phyloP scores from a whole-genome alignment of 2,888 invertebrate species.

The Lapara coniferarum region DNA sequence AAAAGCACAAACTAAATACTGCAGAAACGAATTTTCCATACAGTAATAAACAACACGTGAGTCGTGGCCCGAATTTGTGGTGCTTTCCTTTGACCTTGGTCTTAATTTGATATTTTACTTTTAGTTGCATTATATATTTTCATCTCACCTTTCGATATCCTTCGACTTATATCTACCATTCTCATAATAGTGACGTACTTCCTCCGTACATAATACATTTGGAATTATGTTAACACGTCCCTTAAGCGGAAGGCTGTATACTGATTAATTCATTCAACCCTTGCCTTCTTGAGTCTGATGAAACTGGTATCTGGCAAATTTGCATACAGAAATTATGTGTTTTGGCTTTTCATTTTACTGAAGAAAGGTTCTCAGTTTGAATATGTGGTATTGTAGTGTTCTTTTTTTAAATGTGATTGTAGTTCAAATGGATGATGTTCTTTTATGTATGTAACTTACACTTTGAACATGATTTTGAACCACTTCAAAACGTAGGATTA shows the following conservation, averaged over 20 bases:
- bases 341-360: not conserved
- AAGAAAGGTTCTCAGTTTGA: not conserved
- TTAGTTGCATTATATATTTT: not conserved
- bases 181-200: not conserved
- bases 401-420: too few species aligned
- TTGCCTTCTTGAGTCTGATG: conserved; percentile 35
- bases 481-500: too few species aligned
- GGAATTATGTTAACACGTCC: conserved; percentile 32
- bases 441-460: too few species aligned
- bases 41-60: too few species aligned
- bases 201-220: conserved; percentile 30
- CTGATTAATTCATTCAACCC: conserved; percentile 34
- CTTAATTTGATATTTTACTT: not conserved
- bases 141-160: not conserved
- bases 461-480: too few species aligned
- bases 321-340: not conserved
- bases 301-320: conserved; percentile 25
- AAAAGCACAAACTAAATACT: too few species aligned
- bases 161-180: not conserved
- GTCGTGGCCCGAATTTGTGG: too few species aligned
- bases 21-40: too few species aligned
- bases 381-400: not conserved
- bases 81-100: not conserved
- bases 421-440: too few species aligned
- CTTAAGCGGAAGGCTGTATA: conserved; percentile 27